Base-by-base conservation (phyloP, 2,888 invertebrate genomes). In the Chrysodeixis includens region DNA sequence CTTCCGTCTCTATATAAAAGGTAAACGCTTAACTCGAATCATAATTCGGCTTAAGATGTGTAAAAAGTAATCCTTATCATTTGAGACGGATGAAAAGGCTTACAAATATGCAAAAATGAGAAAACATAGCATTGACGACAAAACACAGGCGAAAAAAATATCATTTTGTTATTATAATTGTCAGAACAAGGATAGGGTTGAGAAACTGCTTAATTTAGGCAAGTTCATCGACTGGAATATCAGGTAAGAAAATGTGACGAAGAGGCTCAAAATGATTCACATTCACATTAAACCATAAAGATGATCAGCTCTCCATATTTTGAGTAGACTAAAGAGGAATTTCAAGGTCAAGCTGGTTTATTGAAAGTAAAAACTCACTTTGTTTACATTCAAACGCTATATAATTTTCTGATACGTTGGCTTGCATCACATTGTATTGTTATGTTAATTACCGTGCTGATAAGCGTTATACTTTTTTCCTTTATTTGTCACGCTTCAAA, bases 391-490 rank as follows among this genome's bases (percentile, higher is more conserved):
- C 0, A 14, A 40, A 6, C 1, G 5, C n/a, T 4, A 35, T 14
- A 40, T 7, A 40, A 40, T 40, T 57, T 32, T 12, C 32, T 10
- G 56, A 57, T 51, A 53, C 26, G 35, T 56, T 52, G 56, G 67
- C 52, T 63, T 72, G 46, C n/a, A 55, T 55, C 22, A 62, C 53
- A 59, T 22, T 53, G 56, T 62, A 51, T 56, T 66, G 53, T 66
- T 59, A 56, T 55, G 30, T 56, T 59, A 67, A 53, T 57, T 44
- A 55, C 52, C 61, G 53, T 68, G 40, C 60, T 72, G 63, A 72
- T 72, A 72, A 62, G 56, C 20, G 53, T 44, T 56, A 16, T 20
- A 7, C 12, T 63, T 66, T 62, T n/a, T 62, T 58, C 59, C 44
- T 5, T 10, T 30, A 62, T 62, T 53, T 56, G 20, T 54, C 35